Conservation (phyloP, 2,113 vertebrate genomes). For the Otolemur garnettii region DNA sequence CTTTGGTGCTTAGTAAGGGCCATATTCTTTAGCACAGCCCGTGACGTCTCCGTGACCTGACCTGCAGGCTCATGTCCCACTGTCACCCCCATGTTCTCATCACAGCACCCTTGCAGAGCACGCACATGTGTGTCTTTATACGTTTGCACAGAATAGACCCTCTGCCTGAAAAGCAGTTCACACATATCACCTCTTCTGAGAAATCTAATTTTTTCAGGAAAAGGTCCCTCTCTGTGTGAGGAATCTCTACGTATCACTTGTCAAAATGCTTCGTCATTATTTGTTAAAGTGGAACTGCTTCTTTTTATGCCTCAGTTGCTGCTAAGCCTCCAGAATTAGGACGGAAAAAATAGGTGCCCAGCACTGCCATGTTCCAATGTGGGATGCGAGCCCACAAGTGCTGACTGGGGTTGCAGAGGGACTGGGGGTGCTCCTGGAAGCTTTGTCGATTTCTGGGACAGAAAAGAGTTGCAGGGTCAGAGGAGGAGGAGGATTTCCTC, state of each 20-base stretch:
- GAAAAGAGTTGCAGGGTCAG: neutral
- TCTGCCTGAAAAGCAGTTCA: slow-evolving; percentile 38
- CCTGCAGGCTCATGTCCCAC: neutral
- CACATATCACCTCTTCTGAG: neutral
- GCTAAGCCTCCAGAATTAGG: neutral
- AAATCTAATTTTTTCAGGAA: neutral
- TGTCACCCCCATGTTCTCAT: neutral
- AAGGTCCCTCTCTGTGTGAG: neutral
- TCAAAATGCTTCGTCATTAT: neutral
- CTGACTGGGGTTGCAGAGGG: neutral
- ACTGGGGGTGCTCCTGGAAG: neutral
- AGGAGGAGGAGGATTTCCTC: neutral
- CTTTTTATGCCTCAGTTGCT: neutral
- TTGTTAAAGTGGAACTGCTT: neutral
- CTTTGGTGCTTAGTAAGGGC: neutral
- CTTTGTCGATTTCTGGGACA: neutral
- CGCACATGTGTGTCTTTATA: neutral
- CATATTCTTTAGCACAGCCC: neutral
- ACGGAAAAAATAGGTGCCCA: neutral
- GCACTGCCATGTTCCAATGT: neutral
- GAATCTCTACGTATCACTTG: neutral
- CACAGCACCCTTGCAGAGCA: neutral
- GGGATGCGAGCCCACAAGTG: neutral
- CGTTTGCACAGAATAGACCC: neutral
- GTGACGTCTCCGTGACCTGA: neutral